These are phyloP conservation scores for Papilio demoleus DNA, from an alignment of 2,888 invertebrate genomes.

Conservation along the genomic window DNA sequence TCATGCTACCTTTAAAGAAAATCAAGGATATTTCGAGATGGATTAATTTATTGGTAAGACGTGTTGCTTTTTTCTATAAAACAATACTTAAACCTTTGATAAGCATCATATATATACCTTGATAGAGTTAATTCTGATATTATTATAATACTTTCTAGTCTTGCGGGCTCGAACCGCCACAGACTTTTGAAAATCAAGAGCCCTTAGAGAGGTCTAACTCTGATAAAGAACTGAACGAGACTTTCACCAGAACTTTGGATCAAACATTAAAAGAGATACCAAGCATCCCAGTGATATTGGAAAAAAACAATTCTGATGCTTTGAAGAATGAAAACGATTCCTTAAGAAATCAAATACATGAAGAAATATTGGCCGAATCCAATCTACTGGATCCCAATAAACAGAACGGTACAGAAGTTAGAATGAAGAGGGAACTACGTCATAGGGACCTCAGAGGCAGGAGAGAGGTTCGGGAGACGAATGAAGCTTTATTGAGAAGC, in stretches of 20 bases:
- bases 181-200: constrained; percentile 73
- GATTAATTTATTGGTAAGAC: constrained; percentile 68
- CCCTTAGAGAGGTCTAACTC: constrained; percentile 64
- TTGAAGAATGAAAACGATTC: constrained; percentile 64
- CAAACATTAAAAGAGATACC: constrained; percentile 63
- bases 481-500: constrained; percentile 57
- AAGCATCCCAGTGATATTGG: constrained; percentile 61
- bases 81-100: neutral
- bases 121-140: neutral
- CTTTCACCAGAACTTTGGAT: constrained; percentile 61
- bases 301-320: constrained; percentile 61
- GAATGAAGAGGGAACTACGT: constrained; percentile 46
- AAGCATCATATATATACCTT: neutral
- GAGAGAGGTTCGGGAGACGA: constrained; percentile 58
- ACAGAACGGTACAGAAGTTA: constrained; percentile 58
- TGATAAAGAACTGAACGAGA: constrained; percentile 72
- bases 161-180: constrained; percentile 71
- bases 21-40: constrained; percentile 56
- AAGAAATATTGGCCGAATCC: constrained; percentile 65
- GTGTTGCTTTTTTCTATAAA: neutral
- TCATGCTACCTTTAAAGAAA: constrained; percentile 65
- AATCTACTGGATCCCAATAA: constrained; percentile 65
- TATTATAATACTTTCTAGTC: constrained; percentile 55
- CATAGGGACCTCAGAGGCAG: constrained; percentile 48
- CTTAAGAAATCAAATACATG: constrained; percentile 58